Base-by-base conservation (phyloP, 2,797 vertebrate genomes). In the Syndactyla subalaris region DNA sequence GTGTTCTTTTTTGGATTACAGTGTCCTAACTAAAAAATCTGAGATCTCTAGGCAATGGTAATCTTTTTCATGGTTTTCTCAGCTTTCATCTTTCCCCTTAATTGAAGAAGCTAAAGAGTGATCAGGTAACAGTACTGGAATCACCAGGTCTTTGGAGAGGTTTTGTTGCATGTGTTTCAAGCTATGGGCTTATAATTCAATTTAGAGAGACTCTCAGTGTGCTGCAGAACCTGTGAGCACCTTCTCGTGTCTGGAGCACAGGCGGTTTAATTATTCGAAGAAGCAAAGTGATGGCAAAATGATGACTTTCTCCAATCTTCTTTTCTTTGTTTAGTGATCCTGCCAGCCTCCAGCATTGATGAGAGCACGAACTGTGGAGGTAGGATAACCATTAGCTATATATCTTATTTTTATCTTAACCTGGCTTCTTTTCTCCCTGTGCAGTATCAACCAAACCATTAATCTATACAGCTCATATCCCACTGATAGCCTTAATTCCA, bases 271-370 rank as follows among this genome's bases (percentile, higher is more conserved):
- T 96, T 95, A 94, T 59, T 79, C 82, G 48, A 74, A 93, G 88
- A 66, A 76, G 39, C 81, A 81, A 80, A 70, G 62, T 43, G 58
- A 67, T 95, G 77, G 79, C 73, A 94, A 95, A 96, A 94, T 95
- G 46, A 96, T 76, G 73, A 84, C 80, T 86, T 85, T 49, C 46
- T 82, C 78, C 87, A 41, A 92, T 88, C 58, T 22, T 78, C 94
- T 83, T 96, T 77, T 95, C 85, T 94, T 78, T 92, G 70, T 97
- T 92, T 98, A 99, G 99, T 99, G 95, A 99, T 99, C 97, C 98
- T 99, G 93, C 98, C 99, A 79, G 99, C 99, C 76, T 99, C 99
- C 95, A 99, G 99, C 97, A 98, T 99, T 88, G 99, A 99, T 89
- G 99, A 99, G 97, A 98, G 98, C 96, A 98, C 98, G 7, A 98